Base-by-base conservation (phyloP, 2,888 invertebrate species). In the Agelastica alni region DNA sequence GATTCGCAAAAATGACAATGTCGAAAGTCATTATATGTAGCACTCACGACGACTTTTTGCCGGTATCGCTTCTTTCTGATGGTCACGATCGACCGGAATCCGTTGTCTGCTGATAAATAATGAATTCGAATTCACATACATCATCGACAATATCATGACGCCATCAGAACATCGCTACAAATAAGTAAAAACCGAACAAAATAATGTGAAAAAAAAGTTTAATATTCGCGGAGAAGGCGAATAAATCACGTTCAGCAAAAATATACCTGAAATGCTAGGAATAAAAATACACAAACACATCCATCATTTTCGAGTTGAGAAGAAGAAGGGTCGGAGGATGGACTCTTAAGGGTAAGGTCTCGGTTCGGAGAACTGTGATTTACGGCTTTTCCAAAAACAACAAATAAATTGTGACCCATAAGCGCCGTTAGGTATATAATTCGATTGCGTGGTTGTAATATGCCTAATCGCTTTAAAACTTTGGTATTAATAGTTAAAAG, bases 221-320 rank as follows among this genome's bases (percentile, higher is more conserved):
- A 65, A 66, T 63, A 66, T 65, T 60, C 61, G 61, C 54, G 54
- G 58, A 52, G 63, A 62, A 61, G 58, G 61, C 59, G 59, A 58
- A 67, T 67, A 67, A 67, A 67, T 67, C 67, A 67, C 51, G 41
- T 48, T 20, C 48, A 52, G 62, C 60, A 61, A 63, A 65, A 63
- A 64, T 65, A 67, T 68, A 68, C 64, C 67, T 65, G 66, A 52
- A 61, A 67, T 64, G 62, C 62, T 60, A 60, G 60, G 64, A 64
- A 67, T 60, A 60, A 61, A 64, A 64, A 67, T 67, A 69, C 67
- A 68, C 66, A 67, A 69, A 69, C 66, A 68, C 68, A 69, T 69
- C 69, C 61, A 69, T 69, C 69, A 69, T 67, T 49, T 39, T 39
- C 20, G 20, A 39, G 37, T 39, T 34, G 31, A 39, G 44, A 56